Evolutionary conservation across 2,888 invertebrate genomes (phyloP).

Genomic region (Cataglyphis altisquamis): DNA sequence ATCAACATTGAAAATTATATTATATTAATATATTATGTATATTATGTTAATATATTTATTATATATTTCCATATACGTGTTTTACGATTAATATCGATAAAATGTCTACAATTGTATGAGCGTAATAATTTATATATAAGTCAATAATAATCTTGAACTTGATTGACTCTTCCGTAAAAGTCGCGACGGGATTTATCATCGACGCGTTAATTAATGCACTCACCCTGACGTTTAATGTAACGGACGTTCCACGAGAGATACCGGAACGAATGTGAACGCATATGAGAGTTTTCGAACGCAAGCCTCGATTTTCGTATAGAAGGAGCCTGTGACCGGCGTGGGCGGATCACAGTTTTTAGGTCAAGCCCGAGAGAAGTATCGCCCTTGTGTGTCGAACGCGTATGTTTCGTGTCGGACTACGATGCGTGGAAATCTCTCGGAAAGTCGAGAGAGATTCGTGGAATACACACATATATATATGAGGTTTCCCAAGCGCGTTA

Average conservation of each 20-base stretch:
- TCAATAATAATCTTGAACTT: slow-evolving; percentile 20
- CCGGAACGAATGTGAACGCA: neutral
- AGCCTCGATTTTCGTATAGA: slow-evolving; percentile 21
- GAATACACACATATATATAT: neutral
- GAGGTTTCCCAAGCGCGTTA: neutral
- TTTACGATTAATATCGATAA: neutral
- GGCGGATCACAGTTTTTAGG: slow-evolving; percentile 47
- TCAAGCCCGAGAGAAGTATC: slow-evolving; percentile 47
- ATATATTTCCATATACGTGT: neutral
- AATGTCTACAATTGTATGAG: neutral
- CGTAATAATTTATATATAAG: slow-evolving; percentile 27
- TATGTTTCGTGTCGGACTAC: slow-evolving; percentile 43
- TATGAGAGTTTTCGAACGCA: slow-evolving; percentile 25
- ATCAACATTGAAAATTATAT: neutral
- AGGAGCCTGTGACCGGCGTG: slow-evolving; percentile 30
- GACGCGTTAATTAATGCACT: slow-evolving; percentile 30
- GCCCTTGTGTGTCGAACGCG: slow-evolving; percentile 31
- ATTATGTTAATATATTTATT: neutral
- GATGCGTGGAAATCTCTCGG: slow-evolving; percentile 29
- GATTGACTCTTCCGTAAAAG: slow-evolving; percentile 4
- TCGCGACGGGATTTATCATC: slow-evolving; percentile 7
- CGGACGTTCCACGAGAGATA: slow-evolving; percentile 3
- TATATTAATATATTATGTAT: neutral
- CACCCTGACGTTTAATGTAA: neutral
- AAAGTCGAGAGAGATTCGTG: slow-evolving; percentile 9